Evolutionary conservation across 2,888 invertebrate genomes (phyloP).

Genomic region (Ennomos quercinarius): DNA sequence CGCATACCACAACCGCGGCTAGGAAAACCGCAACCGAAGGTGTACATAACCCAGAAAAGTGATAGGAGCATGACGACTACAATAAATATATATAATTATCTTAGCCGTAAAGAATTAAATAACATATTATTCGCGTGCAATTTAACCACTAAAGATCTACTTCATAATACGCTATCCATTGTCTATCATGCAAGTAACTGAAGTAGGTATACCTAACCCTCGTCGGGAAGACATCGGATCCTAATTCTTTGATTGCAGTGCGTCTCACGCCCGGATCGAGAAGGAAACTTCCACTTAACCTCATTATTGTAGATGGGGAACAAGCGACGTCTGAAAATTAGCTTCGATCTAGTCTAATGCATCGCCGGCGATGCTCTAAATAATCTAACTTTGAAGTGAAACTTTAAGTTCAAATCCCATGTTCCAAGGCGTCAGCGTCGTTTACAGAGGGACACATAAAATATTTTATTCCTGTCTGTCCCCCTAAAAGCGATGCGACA

Average conservation of each 20-base stretch:
- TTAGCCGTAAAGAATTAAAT: too few species aligned
- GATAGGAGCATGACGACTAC: too few species aligned
- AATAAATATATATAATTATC: too few species aligned
- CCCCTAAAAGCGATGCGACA: too few species aligned
- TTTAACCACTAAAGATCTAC: background rate
- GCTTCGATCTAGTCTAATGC: conserved; percentile 31
- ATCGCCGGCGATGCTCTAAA: conserved; percentile 10
- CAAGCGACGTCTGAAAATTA: conserved; percentile 47
- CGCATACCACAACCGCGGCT: too few species aligned
- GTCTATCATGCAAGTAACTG: conserved; percentile 13
- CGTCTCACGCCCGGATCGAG: conserved; percentile 45
- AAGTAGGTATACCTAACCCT: conserved; percentile 9
- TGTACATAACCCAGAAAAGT: too few species aligned
- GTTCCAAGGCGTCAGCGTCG: too few species aligned
- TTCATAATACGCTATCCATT: conserved; percentile 1
- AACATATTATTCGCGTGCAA: too few species aligned
- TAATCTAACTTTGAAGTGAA: background rate
- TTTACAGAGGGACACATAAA: too few species aligned
- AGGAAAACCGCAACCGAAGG: too few species aligned
- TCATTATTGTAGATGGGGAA: conserved; percentile 57
- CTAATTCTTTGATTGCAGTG: conserved; percentile 50
- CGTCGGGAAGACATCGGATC: conserved; percentile 21
- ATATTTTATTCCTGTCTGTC: too few species aligned
- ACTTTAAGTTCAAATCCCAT: too few species aligned
- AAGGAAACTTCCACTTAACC: conserved; percentile 69